Evolutionary conservation across 2,113 vertebrate genomes (phyloP).

Genomic region (Puffinus mauretanicus): DNA sequence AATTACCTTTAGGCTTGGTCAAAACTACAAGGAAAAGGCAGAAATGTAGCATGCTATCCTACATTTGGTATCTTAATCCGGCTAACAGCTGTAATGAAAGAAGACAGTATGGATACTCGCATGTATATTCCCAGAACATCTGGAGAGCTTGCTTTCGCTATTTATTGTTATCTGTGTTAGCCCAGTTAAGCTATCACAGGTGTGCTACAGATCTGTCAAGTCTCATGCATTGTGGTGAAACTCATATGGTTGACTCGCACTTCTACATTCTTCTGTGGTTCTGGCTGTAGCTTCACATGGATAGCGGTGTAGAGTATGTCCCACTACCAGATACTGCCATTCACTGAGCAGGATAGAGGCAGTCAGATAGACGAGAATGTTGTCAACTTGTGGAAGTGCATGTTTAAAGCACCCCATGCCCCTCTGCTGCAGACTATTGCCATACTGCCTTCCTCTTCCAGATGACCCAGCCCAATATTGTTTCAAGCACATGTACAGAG

Average conservation of each 20-base stretch:
- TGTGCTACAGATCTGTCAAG: neutral
- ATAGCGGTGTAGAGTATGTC: neutral
- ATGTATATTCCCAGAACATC: neutral
- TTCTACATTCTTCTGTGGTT: neutral
- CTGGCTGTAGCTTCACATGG: neutral
- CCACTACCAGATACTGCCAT: neutral
- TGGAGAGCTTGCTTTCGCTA: neutral
- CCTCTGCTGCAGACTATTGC: neutral
- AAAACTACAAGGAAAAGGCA: neutral
- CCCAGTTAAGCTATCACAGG: neutral
- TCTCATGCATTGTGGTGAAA: neutral
- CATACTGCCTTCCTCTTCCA: neutral
- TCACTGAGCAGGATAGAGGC: neutral
- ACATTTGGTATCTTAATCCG: neutral
- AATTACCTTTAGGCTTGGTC: neutral
- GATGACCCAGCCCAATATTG: neutral
- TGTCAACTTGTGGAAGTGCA: neutral
- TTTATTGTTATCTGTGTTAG: neutral
- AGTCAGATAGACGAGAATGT: neutral
- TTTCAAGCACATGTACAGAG: neutral
- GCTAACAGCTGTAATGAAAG: neutral
- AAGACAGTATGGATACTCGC: neutral
- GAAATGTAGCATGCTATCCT: neutral
- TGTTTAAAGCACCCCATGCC: neutral
- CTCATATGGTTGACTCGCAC: accelerated